Conservation (phyloP, 2,888 invertebrate genomes). For the Andrena marginata region DNA sequence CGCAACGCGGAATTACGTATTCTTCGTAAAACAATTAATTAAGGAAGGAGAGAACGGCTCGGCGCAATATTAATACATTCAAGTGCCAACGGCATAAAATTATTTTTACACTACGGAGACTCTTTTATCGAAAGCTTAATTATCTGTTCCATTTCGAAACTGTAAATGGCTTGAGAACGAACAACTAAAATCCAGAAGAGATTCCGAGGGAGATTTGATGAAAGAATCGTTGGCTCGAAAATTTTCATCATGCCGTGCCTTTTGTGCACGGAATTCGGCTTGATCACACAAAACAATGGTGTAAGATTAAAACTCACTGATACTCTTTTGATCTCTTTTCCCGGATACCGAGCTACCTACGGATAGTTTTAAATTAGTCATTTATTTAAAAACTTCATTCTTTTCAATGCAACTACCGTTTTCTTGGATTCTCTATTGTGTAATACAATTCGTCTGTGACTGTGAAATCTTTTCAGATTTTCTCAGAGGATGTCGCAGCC, state of each 20-base stretch:
- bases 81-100: background rate
- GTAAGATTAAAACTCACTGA: constrained; percentile 31
- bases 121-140: background rate
- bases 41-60: background rate
- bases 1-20: background rate
- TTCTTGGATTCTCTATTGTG: too few relatives aligned
- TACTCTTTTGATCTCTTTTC: background rate
- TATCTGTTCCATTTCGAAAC: background rate
- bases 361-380: background rate
- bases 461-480: background rate
- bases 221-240: constrained; percentile 42
- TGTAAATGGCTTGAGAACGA: background rate
- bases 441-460: too few relatives aligned
- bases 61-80: too few relatives aligned
- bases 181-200: background rate
- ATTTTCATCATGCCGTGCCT: constrained; percentile 34
- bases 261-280: constrained; percentile 31
- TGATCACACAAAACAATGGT: constrained; percentile 20
- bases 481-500: background rate
- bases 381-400: background rate
- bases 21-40: constrained; percentile 8
- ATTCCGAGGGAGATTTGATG: constrained; percentile 18
- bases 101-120: background rate
- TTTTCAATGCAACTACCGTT: too few relatives aligned
- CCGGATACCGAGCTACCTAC: too few relatives aligned